Base-by-base conservation (phyloP, 2,797 vertebrate species). In the Gouania willdenowi region DNA sequence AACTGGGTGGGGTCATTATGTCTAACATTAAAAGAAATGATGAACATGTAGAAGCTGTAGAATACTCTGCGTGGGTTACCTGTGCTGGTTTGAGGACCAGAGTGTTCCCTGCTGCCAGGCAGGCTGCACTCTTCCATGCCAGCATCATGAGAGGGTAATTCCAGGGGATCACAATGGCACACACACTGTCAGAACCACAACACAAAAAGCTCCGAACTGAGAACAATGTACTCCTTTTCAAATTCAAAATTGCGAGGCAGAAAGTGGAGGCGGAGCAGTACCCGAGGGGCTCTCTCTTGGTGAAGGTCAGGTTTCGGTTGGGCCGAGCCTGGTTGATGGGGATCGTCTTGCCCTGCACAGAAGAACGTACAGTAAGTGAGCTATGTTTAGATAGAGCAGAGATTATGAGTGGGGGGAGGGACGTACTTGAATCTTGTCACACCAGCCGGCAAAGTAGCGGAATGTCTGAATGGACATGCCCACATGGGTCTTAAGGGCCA, bases 101-200 rank as follows among this genome's bases (percentile, higher is more conserved):
- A 0, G 93, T 98, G 70, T 98, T 98, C 58, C 95, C 95, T 6
- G 94, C 94, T 3, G 96, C 96, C 39, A 98, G 67, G 57, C 96
- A 98, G 0, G 95, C 94, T 0, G 96, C 95, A 0, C 93, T 98
- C 71, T 98, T 98, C 96, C 96, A 98, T 0, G 96, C 94, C 62
- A 98, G 76, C 96, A 98, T 98, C 96, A 98, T 98, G 21, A 98
- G 87, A 0, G 96, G 96, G 47, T 98, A 98, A 65, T 98, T 98
- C 96, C 96, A 98, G 1, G 96, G 96, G 38, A 98, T 96, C 45
- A 98, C 74, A 7, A 98, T 98, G 44, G 93, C 96, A 48, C 96
- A 98, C 43, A 97, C 94, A 0, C 95, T 98, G 57, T 10, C n/a
- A n/a, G n/a, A n/a, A n/a, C n/a, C n/a, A n/a, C n/a, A n/a, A n/a